Base-by-base conservation (phyloP, 2,888 invertebrate genomes). In the Hyposoter didymator region DNA sequence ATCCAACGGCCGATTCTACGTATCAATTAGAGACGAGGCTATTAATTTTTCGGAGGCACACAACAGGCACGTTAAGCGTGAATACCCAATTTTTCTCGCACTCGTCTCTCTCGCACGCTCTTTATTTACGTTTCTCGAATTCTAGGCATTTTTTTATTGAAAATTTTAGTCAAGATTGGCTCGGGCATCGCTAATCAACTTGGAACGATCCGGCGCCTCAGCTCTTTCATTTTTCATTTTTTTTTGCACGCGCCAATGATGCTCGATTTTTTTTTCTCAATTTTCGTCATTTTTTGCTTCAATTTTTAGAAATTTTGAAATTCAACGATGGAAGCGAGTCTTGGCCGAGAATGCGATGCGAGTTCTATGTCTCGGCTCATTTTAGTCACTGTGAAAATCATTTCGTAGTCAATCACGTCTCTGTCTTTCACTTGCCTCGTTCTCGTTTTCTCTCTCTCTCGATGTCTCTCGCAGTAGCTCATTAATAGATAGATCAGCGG, bases 401-500 rank as follows among this genome's bases (percentile, higher is more conserved):
- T 47, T 47, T 69, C 69, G 47, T 32, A 32, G 45, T 47, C 45
- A 32, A 47, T 47, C 19, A 19, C 17, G 17, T 47, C 69, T 69
- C 28, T 43, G 17, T 14, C 10, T 47, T 28, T 47, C 14, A 22
- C 10, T 14, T 67, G 2, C 22, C 19, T 45, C 67, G 22, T 32
- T 70, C 47, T 32, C 69, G 14, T 28, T 73, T 35, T 62, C 72
- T 81, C 69, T 35, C 35, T 35, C 35, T 82, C 59, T 78, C 76
- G 72, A 78, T n/a, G 64, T 45, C 47, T 64, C 76, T 86, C 83
- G 76, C 79, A 84, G 87, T 69, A 69, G 78, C 74, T 88, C 91
- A 90, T 92, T 92, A 92, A 92, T 91, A 92, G 91, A 91, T 88
- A 90, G 88, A 92, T 92, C 91, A 90, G 88, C 87, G 86, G 89